A percentile compares a stretch with the other conserved stretches of the same genome.
Conservation (phyloP, 2,113 vertebrate genomes). For the Aptenodytes forsteri region DNA sequence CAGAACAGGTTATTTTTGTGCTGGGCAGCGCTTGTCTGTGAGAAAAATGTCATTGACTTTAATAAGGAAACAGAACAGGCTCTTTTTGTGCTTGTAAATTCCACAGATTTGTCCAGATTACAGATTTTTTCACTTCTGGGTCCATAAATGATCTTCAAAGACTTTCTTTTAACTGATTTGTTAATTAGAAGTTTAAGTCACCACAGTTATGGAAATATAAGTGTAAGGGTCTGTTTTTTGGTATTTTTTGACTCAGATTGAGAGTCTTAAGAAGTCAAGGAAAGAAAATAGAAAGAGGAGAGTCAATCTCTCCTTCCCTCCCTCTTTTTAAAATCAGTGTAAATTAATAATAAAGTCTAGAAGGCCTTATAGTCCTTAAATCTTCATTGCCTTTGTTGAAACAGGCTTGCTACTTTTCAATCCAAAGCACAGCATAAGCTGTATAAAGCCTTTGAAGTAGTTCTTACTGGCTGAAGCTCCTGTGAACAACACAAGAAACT, state of each 20-base stretch:
- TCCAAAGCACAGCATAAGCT: neutral
- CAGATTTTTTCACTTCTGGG: neutral
- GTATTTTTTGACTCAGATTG: neutral
- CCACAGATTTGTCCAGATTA: neutral
- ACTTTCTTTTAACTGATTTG: neutral
- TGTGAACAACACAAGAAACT: neutral
- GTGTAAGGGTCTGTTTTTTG: neutral
- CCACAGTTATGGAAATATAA: neutral
- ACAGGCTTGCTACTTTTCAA: neutral
- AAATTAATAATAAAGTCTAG: neutral
- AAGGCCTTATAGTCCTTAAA: conserved; percentile 3
- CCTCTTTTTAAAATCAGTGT: neutral
- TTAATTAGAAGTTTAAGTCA: neutral
- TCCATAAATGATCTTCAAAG: neutral
- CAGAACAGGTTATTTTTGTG: too few relatives aligned
- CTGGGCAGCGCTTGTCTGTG: neutral
- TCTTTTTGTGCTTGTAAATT: neutral
- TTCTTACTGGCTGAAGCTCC: neutral
- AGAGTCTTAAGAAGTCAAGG: neutral
- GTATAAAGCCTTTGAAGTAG: conserved; percentile 2
- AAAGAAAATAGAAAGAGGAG: neutral
- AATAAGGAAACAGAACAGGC: neutral
- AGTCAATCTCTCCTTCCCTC: neutral
- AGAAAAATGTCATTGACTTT: neutral
- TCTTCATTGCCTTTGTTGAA: neutral